Evolutionary conservation across 92 coral and sea anemone species (phyloP).

Genomic region (Muricea muricata): DNA sequence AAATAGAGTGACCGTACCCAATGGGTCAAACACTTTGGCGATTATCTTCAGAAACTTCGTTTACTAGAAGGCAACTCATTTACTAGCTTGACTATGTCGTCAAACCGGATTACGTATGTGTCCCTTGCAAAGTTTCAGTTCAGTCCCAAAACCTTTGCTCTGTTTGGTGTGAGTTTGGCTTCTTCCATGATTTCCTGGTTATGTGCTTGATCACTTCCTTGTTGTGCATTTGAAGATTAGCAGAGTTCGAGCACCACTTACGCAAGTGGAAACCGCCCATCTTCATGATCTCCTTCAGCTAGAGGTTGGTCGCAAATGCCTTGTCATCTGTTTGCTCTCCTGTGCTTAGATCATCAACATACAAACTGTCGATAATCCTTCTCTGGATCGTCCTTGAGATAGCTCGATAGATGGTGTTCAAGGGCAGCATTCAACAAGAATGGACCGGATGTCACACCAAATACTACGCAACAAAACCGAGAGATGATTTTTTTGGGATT

Average conservation of each 20-base stretch:
- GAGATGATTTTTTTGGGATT: no score
- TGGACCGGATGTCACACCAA: slow-evolving; percentile 45
- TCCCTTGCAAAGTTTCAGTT: no score
- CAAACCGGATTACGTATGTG: no score
- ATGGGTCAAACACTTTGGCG: no score
- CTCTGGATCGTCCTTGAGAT: slow-evolving; percentile 4
- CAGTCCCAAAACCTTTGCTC: slow-evolving; percentile 59
- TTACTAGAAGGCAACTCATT: slow-evolving; percentile 39
- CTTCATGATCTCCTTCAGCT: slow-evolving; percentile 44
- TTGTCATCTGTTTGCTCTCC: slow-evolving; percentile 22
- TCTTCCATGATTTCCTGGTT: no score
- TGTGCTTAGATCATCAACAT: slow-evolving; percentile 41
- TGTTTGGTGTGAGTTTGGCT: not conserved
- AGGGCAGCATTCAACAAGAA: slow-evolving; percentile 44
- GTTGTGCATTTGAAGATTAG: no score
- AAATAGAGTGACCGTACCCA: slow-evolving; percentile 51
- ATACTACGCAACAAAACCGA: no score
- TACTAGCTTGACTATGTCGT: no score
- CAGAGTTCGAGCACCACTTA: no score
- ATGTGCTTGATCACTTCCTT: no score
- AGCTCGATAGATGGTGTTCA: slow-evolving; percentile 30
- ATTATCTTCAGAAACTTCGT: slow-evolving; percentile 54
- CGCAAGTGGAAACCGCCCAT: no score
- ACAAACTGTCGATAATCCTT: slow-evolving; percentile 5
- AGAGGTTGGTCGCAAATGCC: slow-evolving; percentile 33